Conservation (phyloP, 2,113 vertebrate genomes). For the Dromas ardeola region DNA sequence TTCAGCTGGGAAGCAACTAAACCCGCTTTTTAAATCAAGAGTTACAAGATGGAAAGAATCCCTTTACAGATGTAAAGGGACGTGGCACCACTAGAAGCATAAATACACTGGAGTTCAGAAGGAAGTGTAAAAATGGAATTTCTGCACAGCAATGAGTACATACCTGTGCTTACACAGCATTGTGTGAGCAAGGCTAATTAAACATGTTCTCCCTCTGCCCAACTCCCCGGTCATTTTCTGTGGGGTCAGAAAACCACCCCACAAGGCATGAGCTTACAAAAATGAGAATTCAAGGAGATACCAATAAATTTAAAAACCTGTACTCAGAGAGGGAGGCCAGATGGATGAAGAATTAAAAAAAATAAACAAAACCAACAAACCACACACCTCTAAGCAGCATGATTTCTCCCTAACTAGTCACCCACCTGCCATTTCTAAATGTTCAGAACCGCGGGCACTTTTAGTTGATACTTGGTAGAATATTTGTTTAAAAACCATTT, state of each 20-base stretch:
- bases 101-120: background rate
- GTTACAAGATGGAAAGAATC: background rate
- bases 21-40: background rate
- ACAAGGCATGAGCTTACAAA: background rate
- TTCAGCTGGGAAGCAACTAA: background rate
- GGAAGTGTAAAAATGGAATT: background rate
- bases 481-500: background rate
- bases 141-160: background rate
- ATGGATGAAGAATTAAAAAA: background rate
- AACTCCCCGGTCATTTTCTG: background rate
- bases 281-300: background rate
- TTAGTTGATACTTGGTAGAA: background rate
- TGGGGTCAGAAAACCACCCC: background rate
- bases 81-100: background rate
- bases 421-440: background rate
- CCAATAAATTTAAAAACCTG: background rate
- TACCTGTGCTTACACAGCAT: rapidly evolving
- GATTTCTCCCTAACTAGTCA: background rate
- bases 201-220: background rate
- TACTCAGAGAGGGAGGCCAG: background rate
- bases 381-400: background rate
- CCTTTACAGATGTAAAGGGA: background rate
- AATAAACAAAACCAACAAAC: background rate
- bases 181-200: background rate
- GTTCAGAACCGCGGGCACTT: background rate